phyloP scores from a whole-genome alignment of 30 jellyfish, hydroid and myxozoan genomes.

The Hydra vulgaris region DNA sequence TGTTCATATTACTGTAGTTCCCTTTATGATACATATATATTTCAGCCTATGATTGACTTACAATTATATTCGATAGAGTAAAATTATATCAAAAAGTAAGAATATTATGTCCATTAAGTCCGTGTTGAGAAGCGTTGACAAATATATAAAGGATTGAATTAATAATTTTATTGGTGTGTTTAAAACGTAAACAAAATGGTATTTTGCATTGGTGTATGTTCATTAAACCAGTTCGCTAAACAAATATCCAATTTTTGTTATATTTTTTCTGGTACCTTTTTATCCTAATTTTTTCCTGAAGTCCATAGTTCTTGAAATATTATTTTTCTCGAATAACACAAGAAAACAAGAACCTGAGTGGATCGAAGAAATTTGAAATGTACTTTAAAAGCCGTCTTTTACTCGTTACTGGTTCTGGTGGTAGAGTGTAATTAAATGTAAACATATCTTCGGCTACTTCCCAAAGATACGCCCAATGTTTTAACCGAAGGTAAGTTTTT shows the following conservation, averaged over 20 bases:
- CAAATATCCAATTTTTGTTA: too few relatives aligned
- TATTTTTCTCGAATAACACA: neutral
- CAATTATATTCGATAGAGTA: too few relatives aligned
- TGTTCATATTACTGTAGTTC: too few relatives aligned
- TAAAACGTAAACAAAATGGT: slow-evolving; percentile 16
- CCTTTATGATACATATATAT: too few relatives aligned
- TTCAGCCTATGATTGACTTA: too few relatives aligned
- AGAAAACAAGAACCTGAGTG: neutral
- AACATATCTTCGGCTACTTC: slow-evolving; percentile 23
- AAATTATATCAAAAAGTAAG: too few relatives aligned
- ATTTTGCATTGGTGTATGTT: neutral
- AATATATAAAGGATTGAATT: slow-evolving; percentile 11
- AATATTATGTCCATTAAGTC: too few relatives aligned
- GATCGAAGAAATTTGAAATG: slow-evolving; percentile 1
- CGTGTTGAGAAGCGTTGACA: too few relatives aligned
- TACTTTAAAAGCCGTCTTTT: slow-evolving; percentile 24
- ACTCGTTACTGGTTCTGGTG: neutral
- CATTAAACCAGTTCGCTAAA: too few relatives aligned
- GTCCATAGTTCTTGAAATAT: slow-evolving; percentile 1
- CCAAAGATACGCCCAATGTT: too few relatives aligned
- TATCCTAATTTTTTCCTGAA: neutral
- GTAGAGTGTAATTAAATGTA: neutral
- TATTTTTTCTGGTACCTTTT: neutral
- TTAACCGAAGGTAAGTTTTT: too few relatives aligned
- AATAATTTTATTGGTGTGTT: neutral